These are phyloP conservation scores for Oncopodura yosiiana DNA, from an alignment of 1,140 invertebrate genomes.

Conservation along the genomic window DNA sequence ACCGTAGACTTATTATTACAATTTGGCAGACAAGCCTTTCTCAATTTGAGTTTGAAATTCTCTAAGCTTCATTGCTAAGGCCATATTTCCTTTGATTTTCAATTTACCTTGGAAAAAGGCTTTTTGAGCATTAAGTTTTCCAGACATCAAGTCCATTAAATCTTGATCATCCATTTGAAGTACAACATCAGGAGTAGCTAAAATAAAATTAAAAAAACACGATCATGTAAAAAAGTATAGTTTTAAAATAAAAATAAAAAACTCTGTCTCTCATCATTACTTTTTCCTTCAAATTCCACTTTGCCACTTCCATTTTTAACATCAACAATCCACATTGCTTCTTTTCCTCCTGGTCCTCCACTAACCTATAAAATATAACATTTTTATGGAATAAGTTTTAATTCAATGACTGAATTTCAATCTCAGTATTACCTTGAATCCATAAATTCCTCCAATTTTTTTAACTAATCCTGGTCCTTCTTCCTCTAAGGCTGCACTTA, in stretches of 20 bases:
- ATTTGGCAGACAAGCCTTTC: constrained; percentile 56
- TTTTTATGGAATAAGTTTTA: neutral
- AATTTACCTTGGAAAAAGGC: constrained; percentile 97
- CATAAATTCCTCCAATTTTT: constrained; percentile 75
- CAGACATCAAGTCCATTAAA: constrained; percentile 71
- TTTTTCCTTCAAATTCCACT: constrained; percentile 65
- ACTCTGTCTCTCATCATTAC: constrained; percentile 38
- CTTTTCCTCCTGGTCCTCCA: constrained; percentile 54
- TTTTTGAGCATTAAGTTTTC: constrained; percentile 86
- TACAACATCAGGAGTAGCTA: constrained; percentile 81
- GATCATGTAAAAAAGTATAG: neutral
- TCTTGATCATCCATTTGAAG: constrained; percentile 79
- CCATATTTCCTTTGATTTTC: constrained; percentile 93
- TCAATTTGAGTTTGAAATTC: constrained; percentile 71
- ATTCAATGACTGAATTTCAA: neutral
- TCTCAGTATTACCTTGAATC: constrained; percentile 67
- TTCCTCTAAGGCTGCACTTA: constrained; percentile 67
- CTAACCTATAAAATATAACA: constrained; percentile 19
- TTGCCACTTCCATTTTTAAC: constrained; percentile 77
- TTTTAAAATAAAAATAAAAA: neutral
- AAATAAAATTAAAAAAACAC: constrained; percentile 31
- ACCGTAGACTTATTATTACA: constrained; percentile 56
- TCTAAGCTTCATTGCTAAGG: constrained; percentile 84
- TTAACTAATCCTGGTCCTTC: constrained; percentile 74
- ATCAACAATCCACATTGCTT: constrained; percentile 81